A percentile compares a stretch with the other conserved stretches of the same genome.
Conservation (phyloP, 2,797 vertebrate genomes). For the Pangasius krempfi region DNA sequence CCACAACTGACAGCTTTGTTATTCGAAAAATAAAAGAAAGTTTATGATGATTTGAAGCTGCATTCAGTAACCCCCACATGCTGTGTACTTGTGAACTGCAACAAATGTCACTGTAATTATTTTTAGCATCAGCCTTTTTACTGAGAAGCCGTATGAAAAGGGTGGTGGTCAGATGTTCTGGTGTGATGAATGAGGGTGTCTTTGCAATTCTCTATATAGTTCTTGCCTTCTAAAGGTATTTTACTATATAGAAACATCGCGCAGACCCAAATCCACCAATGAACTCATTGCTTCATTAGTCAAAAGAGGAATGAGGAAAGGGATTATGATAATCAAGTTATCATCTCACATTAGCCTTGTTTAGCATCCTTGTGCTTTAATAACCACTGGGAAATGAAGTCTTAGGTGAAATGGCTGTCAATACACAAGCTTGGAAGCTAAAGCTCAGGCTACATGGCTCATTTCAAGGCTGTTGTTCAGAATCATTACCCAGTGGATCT, state of each 20-base stretch:
- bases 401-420: conserved; percentile 19
- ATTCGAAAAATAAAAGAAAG: not conserved
- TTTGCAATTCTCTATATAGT: not conserved
- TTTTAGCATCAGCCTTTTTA: conserved; percentile 44
- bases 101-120: conserved; percentile 44
- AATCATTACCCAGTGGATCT: conserved; percentile 50
- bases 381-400: conserved; percentile 27
- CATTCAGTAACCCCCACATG: not conserved
- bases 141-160: conserved; percentile 46
- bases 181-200: conserved; percentile 17
- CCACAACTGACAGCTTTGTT: not conserved
- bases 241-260: not conserved
- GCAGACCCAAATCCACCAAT: not conserved
- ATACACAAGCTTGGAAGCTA: conserved; percentile 18
- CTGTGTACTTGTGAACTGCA: conserved; percentile 37
- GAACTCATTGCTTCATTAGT: conserved; percentile 33
- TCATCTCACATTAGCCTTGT: conserved; percentile 47
- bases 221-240: not conserved
- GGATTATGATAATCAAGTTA: conserved; percentile 47
- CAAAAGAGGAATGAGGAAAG: not conserved
- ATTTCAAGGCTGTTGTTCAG: conserved; percentile 36
- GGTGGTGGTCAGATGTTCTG: conserved; percentile 32
- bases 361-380: conserved; percentile 44
- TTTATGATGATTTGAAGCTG: not conserved
- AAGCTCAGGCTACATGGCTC: conserved; percentile 26